Evolutionary conservation across 2,113 vertebrate species (phyloP).

Genomic region (Lophotis ruficrista): DNA sequence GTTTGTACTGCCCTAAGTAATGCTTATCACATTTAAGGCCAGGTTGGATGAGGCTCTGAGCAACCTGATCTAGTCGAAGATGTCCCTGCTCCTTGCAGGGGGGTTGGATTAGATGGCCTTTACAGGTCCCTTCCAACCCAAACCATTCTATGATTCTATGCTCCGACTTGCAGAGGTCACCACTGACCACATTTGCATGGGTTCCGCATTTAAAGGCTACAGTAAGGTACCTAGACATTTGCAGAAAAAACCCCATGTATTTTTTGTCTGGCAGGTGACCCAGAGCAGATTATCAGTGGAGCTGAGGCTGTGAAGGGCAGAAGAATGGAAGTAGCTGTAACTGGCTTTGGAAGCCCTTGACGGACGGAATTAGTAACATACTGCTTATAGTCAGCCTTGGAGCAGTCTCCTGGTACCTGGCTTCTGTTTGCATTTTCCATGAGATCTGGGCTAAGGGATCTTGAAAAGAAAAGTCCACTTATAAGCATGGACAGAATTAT

Average conservation of each 20-base stretch:
- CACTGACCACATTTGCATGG: not conserved
- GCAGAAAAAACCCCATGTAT: not conserved
- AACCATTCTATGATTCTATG: no score
- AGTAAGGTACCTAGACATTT: not conserved
- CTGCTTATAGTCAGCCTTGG: not conserved
- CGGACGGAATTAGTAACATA: not conserved
- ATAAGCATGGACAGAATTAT: not conserved
- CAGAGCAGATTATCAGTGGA: not conserved
- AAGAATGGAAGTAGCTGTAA: not conserved
- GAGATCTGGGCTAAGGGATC: not conserved
- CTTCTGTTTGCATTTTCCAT: not conserved
- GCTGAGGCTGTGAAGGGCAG: not conserved
- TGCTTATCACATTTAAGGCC: not conserved
- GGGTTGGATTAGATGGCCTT: no score
- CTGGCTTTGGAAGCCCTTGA: not conserved
- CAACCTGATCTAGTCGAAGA: no score
- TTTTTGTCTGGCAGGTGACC: not conserved
- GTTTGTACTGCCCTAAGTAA: not conserved
- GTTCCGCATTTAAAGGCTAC: not conserved
- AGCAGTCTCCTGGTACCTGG: not conserved
- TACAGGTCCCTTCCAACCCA: no score
- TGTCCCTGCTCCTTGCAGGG: no score
- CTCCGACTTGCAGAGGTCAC: not conserved
- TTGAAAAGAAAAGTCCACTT: not conserved
- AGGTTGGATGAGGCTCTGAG: no score